A percentile compares a stretch with the other conserved stretches of the same genome.
phyloP scores from a whole-genome alignment of 2,113 vertebrate species.

The Tetraodon nigroviridis region DNA sequence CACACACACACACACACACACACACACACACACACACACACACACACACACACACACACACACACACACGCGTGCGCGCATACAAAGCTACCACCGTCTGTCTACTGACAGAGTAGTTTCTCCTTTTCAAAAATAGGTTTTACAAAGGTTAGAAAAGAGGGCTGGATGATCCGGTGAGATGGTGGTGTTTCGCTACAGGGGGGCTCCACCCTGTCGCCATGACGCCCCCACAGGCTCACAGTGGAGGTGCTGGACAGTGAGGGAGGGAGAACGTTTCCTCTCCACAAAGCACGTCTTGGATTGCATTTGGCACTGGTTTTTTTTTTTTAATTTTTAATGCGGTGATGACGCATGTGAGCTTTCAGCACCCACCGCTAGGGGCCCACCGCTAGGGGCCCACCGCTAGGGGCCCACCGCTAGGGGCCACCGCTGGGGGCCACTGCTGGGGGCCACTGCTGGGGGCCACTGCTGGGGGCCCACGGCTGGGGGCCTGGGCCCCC shows the following conservation, averaged over 20 bases:
- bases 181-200: constrained; percentile 30
- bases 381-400: too few species aligned
- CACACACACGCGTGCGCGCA: too few species aligned
- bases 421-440: too few species aligned
- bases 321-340: constrained; percentile 21
- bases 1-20: too few species aligned
- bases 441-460: too few species aligned
- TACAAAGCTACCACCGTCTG: constrained; percentile 7
- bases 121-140: constrained; percentile 25
- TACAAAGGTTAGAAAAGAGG: constrained; percentile 62
- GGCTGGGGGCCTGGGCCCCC: constrained; percentile 42
- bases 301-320: constrained; percentile 9
- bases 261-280: constrained; percentile 18
- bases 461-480: too few species aligned
- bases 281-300: constrained; percentile 16
- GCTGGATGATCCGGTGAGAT: constrained; percentile 3
- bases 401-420: constrained; percentile 23
- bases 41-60: constrained; percentile 6
- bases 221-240: constrained; percentile 43
- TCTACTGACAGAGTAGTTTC: constrained; percentile 12
- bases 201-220: background rate
- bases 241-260: constrained; percentile 29
- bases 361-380: constrained; percentile 32
- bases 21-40: constrained; percentile 7
- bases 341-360: constrained; percentile 9